Conservation (phyloP, 2,113 vertebrate species). For the Leptocoma aspasia region DNA sequence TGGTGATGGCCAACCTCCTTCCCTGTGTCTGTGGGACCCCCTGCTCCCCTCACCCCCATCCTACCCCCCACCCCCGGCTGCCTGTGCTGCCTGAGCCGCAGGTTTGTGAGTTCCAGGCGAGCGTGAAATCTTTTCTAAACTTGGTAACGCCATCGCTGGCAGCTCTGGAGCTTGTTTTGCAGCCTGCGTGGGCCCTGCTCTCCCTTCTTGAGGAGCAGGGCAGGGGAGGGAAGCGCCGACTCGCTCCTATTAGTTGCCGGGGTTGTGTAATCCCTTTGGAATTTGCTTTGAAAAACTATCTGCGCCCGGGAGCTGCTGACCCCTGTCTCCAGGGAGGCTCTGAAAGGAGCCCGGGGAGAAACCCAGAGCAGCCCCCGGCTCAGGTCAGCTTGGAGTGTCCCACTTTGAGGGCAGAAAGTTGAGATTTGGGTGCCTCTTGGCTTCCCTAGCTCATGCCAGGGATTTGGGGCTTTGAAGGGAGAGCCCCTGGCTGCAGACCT, state of each 20-base stretch:
- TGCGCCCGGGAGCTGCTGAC: not conserved
- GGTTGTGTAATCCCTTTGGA: slow-evolving; percentile 55
- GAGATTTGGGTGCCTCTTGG: not conserved
- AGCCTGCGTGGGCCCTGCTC: not conserved
- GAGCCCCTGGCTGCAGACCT: not conserved
- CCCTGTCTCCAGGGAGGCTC: not conserved
- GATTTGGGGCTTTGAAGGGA: not conserved
- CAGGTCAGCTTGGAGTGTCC: not conserved
- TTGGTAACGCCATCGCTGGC: not conserved
- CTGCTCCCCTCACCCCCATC: not conserved
- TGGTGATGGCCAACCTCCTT: not conserved
- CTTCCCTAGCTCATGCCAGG: not conserved
- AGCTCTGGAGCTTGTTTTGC: slow-evolving; percentile 34
- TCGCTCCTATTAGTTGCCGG: slow-evolving; percentile 19
- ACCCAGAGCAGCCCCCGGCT: not conserved
- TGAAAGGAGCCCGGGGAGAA: not conserved
- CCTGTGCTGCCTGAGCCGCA: not conserved
- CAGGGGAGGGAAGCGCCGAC: not conserved
- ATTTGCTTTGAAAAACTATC: slow-evolving; percentile 64
- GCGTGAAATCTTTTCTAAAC: slow-evolving; percentile 46
- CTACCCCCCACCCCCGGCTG: not conserved
- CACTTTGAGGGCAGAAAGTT: not conserved
- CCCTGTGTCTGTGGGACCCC: not conserved
- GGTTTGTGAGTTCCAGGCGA: slow-evolving; percentile 1
- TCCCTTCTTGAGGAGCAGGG: slow-evolving; percentile 33